Conservation (phyloP, 2,113 vertebrate species). For the Cygnus atratus region DNA sequence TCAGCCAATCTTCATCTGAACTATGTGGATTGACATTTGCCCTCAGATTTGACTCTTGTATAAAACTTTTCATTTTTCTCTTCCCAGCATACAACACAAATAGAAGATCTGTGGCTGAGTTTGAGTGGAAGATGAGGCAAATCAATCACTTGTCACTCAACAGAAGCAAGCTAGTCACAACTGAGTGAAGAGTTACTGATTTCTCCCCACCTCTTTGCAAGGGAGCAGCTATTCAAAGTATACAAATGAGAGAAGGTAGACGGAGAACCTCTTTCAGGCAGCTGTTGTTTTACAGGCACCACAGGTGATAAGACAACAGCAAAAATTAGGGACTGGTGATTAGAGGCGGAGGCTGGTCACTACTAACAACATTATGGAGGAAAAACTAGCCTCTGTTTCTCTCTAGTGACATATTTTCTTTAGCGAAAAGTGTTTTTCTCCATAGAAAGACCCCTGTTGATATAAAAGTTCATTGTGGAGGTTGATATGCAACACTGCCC, state of each 20-base stretch:
- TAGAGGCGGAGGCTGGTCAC: background rate
- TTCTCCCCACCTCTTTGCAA: background rate
- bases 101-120: background rate
- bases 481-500: background rate
- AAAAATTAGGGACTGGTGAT: background rate
- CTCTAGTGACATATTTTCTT: background rate
- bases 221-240: background rate
- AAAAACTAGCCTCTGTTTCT: background rate
- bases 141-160: conserved; percentile 11
- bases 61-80: background rate
- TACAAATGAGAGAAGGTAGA: background rate
- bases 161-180: background rate
- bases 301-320: background rate
- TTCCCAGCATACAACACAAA: background rate
- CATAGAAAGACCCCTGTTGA: background rate
- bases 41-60: background rate
- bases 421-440: background rate
- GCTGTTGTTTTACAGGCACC: background rate
- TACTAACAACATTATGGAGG: background rate
- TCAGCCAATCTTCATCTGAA: background rate
- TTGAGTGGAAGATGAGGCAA: background rate
- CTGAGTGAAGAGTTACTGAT: background rate
- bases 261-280: background rate
- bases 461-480: background rate
- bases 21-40: background rate